Conservation (phyloP, 2,797 vertebrate genomes). For the Onychomys torridus region DNA sequence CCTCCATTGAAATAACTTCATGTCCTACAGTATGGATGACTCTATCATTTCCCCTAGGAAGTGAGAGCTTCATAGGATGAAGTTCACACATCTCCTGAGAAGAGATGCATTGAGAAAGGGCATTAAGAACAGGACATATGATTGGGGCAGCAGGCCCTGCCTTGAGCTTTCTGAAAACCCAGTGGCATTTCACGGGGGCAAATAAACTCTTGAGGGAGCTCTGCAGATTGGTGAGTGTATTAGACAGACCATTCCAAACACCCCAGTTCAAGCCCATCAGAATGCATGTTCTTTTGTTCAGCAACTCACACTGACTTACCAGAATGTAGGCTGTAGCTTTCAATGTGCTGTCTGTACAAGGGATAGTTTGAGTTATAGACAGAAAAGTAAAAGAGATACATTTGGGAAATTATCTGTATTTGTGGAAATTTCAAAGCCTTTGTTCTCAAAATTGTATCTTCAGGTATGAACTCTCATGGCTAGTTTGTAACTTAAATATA, state of each 20-base stretch:
- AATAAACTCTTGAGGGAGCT: not conserved
- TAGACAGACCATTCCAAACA: not conserved
- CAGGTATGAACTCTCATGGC: not conserved
- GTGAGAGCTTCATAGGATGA: not conserved
- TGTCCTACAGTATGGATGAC: not conserved
- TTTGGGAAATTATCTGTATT: constrained; percentile 32
- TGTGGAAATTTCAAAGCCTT: not conserved
- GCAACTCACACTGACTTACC: not conserved
- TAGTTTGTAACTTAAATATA: not conserved
- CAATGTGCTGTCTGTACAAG: not conserved
- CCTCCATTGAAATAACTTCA: not conserved
- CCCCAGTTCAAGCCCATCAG: not conserved
- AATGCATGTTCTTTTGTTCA: constrained; percentile 22
- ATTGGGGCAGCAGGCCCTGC: not conserved
- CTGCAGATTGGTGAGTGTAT: not conserved
- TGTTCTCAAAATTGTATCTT: not conserved
- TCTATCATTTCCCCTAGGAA: not conserved
- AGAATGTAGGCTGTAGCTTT: not conserved
- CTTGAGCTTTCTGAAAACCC: not conserved
- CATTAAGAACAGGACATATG: not conserved
- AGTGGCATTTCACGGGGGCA: not conserved
- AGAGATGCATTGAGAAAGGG: not conserved
- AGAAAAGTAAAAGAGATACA: not conserved
- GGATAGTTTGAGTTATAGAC: not conserved
- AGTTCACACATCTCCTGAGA: not conserved